Conservation (phyloP, 1,140 invertebrate genomes). For the Eupristina koningsbergeri region DNA sequence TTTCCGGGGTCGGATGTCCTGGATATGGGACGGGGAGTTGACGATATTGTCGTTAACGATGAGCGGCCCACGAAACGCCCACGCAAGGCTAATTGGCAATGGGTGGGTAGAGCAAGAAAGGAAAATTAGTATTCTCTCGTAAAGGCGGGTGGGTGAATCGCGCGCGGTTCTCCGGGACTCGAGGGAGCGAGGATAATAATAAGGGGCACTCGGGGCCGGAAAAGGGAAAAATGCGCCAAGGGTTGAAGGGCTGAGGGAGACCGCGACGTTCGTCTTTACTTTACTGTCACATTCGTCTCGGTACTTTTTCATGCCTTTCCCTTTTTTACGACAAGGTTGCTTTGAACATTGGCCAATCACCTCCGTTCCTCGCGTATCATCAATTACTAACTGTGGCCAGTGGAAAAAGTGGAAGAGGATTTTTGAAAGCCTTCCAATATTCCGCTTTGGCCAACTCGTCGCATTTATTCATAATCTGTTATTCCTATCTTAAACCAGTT, state of each 20-base stretch:
- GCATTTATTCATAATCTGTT: too few relatives aligned
- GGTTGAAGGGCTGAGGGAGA: too few relatives aligned
- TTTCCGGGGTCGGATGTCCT: not conserved
- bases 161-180: not conserved
- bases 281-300: too few relatives aligned
- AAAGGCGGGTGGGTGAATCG: not conserved
- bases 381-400: not conserved
- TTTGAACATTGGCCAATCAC: not conserved
- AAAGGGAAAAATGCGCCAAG: not conserved
- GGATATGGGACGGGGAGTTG: not conserved
- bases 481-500: not conserved
- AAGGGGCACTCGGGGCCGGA: not conserved
- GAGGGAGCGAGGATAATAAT: conserved; percentile 23
- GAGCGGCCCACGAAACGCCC: conserved; percentile 19
- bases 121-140: conserved; percentile 28
- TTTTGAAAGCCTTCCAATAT: not conserved
- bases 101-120: not conserved
- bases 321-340: not conserved
- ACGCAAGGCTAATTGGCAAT: not conserved
- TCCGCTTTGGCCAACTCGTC: not conserved
- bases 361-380: not conserved
- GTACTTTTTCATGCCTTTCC: not conserved
- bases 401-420: not conserved
- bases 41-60: conserved; percentile 11
- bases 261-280: too few relatives aligned